Base-by-base conservation (phyloP, 1,140 invertebrate species). In the Heterodera schachtii region DNA sequence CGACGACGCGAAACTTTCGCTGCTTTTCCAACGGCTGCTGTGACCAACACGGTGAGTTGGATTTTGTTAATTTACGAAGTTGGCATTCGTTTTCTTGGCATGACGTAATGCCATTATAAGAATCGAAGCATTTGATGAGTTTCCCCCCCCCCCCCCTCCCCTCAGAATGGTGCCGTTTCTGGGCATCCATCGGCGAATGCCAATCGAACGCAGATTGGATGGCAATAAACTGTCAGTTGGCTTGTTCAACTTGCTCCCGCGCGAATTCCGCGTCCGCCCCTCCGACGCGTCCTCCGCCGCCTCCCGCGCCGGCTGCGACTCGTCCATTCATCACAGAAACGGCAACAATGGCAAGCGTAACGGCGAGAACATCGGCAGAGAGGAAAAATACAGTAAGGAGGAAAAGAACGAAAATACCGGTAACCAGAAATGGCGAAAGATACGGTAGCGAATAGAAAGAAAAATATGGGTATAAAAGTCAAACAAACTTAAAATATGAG, bases 141-240 rank as follows among this genome's bases (percentile, higher is more conserved):
- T 5, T 8, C 41, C 1, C 19, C 6, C 57, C 41, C 43, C n/a
- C 21, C 52, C 8, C 73, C 46, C 41, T 60, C 44, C 47, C 9
- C 31, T 46, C 66, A 78, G 83, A 84, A 49, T 84, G 83, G 83
- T 84, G 84, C 66, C 82, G 85, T 16, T 85, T 85, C 49, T 86
- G 86, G 85, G 85, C 85, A 31, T 78, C 78, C 31, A 86, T 86
- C 69, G 86, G 84, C 0, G 86, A 86, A 75, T 86, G 86, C 74
- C 75, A 83, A 43, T 21, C 80, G n/a, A 86, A 86, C 64, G n/a
- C 79, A 8, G 86, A 87, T 21, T 86, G 86, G 86, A 86, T 86
- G 86, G 73, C 44, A 19, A 13, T 46, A 19, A 86, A 87, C 43
- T 86, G 86, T 64, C 86, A 86, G 57, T 57, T 86, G 73, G 78